Conservation (phyloP, 2,888 invertebrate genomes). For the Drosophila nr. medialis region DNA sequence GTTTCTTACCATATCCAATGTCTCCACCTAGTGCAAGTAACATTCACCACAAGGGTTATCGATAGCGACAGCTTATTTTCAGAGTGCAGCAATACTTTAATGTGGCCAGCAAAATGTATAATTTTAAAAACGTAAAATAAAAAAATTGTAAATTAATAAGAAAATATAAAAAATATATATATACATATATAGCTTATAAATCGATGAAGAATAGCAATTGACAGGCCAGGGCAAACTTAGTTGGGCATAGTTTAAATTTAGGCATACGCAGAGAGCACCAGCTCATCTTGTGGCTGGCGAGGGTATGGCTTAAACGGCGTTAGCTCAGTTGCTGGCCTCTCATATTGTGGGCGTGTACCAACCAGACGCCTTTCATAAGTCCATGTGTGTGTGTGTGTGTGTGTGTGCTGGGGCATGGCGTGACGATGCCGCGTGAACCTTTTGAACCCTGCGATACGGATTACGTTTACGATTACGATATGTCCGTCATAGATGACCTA, state of each 20-base stretch:
- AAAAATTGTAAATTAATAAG: no score
- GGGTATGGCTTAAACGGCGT: slow-evolving; percentile 9
- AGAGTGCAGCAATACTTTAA: no score
- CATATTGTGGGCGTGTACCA: slow-evolving; percentile 28
- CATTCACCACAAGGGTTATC: no score
- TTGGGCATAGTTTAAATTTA: not conserved
- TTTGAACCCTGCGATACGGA: slow-evolving; percentile 59
- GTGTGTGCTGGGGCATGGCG: slow-evolving; percentile 42
- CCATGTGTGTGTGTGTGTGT: slow-evolving; percentile 11
- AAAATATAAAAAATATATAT: no score
- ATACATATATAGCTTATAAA: no score
- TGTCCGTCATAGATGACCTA: slow-evolving; percentile 72
- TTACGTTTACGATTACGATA: slow-evolving; percentile 53
- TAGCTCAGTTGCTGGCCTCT: slow-evolving; percentile 20
- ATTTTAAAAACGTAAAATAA: no score
- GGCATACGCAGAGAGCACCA: not conserved
- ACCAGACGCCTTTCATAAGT: slow-evolving; percentile 7
- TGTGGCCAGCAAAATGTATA: no score
- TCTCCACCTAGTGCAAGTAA: not conserved
- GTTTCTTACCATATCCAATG: not conserved
- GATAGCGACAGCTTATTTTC: not conserved
- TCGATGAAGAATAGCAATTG: not conserved
- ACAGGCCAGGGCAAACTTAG: not conserved
- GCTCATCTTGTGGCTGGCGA: not conserved
- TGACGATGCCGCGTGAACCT: slow-evolving; percentile 60